phyloP scores from a whole-genome alignment of 1,140 invertebrate genomes.

The Batillaria attramentaria region DNA sequence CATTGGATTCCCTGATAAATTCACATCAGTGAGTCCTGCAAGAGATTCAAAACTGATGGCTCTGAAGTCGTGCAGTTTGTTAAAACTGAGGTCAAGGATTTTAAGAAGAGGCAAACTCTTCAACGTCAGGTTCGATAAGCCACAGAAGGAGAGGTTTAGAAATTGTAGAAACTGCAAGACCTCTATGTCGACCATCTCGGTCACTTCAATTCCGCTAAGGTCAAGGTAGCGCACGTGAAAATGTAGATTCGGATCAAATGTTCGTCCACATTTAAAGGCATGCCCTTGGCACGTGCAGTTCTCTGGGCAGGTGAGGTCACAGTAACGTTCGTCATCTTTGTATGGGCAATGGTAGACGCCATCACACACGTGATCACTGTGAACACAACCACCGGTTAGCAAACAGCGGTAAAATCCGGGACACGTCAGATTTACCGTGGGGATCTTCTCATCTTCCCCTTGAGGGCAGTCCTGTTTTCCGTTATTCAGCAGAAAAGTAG shows the following conservation, averaged over 20 bases:
- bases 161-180: not conserved
- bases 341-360: conserved; percentile 28
- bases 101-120: not conserved
- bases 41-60: conserved; percentile 11
- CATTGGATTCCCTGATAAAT: conserved; percentile 34
- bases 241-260: not conserved
- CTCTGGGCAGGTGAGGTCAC: conserved; percentile 15
- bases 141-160: conserved; percentile 24
- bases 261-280: conserved; percentile 14
- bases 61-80: conserved; percentile 1
- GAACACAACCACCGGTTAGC: conserved; percentile 2
- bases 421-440: not conserved
- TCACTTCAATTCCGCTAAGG: not conserved
- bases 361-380: conserved; percentile 27
- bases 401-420: conserved; percentile 23
- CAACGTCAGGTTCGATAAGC: not conserved
- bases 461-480: not conserved
- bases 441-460: conserved; percentile 9
- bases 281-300: conserved; percentile 27
- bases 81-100: conserved; percentile 26
- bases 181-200: not conserved
- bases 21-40: conserved; percentile 9
- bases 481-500: conserved; percentile 7
- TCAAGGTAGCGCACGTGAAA: conserved; percentile 20
- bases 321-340: conserved; percentile 32